Evolutionary conservation across 1,140 invertebrate genomes (phyloP), one percentile per base, ranked within the genome.

Genomic region (Cotesia typhae): DNA sequence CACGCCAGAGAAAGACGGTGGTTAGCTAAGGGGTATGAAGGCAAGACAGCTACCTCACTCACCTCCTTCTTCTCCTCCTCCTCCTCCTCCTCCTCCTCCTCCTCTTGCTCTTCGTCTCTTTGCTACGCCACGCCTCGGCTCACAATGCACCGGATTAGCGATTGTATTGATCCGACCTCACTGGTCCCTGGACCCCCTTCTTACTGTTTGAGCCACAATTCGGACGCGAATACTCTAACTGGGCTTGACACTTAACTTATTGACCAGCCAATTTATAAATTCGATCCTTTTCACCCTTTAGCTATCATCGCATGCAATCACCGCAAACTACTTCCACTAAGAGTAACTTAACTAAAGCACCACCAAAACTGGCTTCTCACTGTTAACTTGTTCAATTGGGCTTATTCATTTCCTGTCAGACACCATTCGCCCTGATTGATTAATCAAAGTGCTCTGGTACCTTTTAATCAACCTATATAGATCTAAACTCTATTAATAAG

Each of bases 121-220:
- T 83, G 81, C 83, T 82, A 82, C 81, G 84, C 82, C 81, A 84
- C 80, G 82, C 80, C 82, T 84, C 82, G 83, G 77, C 81, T 84
- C 83, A 83, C 83, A 84, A 84, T 84, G 83, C 82, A 84, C 80
- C 82, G 83, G 83, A 84, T 84, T 84, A 84, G 83, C 82, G 82
- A 84, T 87, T 85, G 85, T 87, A 87, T 87, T 87, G 85, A 87
- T 87, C 85, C 85, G 83, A 84, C 84, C 85, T 85, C 83, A 80
- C 84, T 85, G 85, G 83, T 84, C 79, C 81, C 84, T 84, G 83
- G 76, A 79, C 77, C 81, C 74, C 78, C 77, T 72, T 77, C 75
- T 68, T 71, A 70, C 60, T 17, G 61, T 70, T 65, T 76, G 72
- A 59, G 35, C n/a, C 52, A 79, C 83, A 82, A 83, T 85, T 86